Evolutionary conservation across 92 coral and sea anemone genomes (phyloP).

Genomic region (Actinernus sp.): DNA sequence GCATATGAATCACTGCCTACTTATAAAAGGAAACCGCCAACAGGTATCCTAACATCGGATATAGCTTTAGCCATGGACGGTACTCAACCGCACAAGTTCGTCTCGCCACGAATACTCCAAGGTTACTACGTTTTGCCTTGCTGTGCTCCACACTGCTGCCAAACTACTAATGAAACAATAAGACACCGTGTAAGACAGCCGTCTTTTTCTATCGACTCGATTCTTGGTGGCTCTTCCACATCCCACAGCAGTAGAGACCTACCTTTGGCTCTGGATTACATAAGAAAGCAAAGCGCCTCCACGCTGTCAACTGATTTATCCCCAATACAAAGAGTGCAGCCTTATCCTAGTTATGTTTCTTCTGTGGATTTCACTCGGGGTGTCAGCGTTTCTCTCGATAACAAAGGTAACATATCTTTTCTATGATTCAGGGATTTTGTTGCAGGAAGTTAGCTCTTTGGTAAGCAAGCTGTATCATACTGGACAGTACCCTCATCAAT

Average conservation of each 20-base stretch:
- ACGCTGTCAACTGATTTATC: conserved; percentile 10
- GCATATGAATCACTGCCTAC: not conserved
- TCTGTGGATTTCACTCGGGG: not conserved
- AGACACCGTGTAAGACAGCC: conserved; percentile 17
- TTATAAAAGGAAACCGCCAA: not conserved
- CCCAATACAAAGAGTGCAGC: conserved; percentile 24
- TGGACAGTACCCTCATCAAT: no score
- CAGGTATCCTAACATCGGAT: not conserved
- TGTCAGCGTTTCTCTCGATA: conserved; percentile 2
- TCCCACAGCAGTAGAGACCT: conserved; percentile 1
- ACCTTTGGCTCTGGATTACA: conserved; percentile 7
- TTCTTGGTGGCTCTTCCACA: conserved; percentile 1
- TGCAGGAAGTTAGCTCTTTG: no score
- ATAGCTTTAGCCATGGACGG: conserved; percentile 6
- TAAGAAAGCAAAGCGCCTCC: conserved; percentile 15
- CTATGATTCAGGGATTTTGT: no score
- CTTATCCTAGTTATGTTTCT: conserved; percentile 17
- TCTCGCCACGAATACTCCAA: conserved; percentile 2
- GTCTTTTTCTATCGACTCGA: conserved; percentile 35
- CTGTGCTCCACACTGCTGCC: conserved; percentile 24
- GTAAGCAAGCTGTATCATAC: no score
- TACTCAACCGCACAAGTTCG: not conserved
- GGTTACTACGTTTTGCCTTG: conserved; percentile 43
- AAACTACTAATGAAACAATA: not conserved
- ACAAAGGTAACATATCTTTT: conserved; percentile 7